Percentiles rank a stretch among this genome's conserved stretches.
phyloP scores from a whole-genome alignment of 2,888 invertebrate species.

The Psylliodes chrysocephalus region DNA sequence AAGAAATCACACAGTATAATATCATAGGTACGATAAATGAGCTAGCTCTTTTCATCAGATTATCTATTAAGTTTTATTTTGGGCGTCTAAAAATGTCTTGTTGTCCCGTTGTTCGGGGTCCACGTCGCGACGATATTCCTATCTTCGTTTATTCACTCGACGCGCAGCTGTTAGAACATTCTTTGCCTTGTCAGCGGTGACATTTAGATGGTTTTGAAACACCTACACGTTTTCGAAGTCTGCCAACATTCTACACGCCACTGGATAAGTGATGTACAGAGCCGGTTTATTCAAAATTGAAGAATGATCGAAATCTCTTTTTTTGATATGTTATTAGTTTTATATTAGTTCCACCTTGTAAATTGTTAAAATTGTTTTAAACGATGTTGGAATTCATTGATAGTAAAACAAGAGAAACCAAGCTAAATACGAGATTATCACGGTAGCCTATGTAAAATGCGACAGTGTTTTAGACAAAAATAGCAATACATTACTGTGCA shows the following conservation, averaged over 20 bases:
- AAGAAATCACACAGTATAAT: slow-evolving; percentile 11
- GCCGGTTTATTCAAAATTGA: no score
- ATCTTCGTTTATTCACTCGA: slow-evolving; percentile 45
- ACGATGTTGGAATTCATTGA: no score
- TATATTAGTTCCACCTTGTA: no score
- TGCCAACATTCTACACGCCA: slow-evolving; percentile 44
- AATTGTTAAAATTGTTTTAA: no score
- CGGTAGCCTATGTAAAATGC: no score
- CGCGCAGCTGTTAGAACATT: slow-evolving; percentile 56
- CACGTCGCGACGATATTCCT: slow-evolving; percentile 33
- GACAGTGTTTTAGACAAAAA: no score
- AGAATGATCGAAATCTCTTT: no score
- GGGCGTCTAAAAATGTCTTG: slow-evolving; percentile 40
- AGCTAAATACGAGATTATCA: no score
- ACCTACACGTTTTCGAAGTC: slow-evolving; percentile 49
- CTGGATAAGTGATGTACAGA: slow-evolving; percentile 35
- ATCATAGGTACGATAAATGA: slow-evolving; percentile 28
- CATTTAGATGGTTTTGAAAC: slow-evolving; percentile 53
- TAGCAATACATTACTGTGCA: no score
- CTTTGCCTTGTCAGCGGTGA: slow-evolving; percentile 55
- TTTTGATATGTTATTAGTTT: no score
- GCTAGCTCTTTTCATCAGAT: slow-evolving; percentile 32
- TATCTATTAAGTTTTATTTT: slow-evolving; percentile 38
- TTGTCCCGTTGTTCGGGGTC: slow-evolving; percentile 26
- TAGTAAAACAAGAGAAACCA: no score